Percentiles rank a stretch among this genome's conserved stretches.
Conservation (phyloP, 1,140 invertebrate species). For the Sinella curviseta region DNA sequence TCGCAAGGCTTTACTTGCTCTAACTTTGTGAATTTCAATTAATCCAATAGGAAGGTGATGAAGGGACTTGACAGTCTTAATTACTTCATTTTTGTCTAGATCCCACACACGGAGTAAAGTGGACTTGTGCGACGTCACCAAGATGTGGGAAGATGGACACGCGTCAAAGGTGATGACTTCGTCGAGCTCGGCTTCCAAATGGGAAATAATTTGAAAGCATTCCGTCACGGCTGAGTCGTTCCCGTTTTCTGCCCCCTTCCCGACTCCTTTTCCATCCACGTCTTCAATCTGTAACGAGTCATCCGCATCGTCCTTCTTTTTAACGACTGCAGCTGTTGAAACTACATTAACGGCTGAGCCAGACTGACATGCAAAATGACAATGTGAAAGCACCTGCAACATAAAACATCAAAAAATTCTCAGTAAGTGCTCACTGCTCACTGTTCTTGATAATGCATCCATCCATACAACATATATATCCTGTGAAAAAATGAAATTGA, state of each 20-base stretch:
- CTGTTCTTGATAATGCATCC: neutral
- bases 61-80: conserved; percentile 40
- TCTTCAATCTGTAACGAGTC: neutral
- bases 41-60: conserved; percentile 33
- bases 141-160: conserved; percentile 13
- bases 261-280: neutral
- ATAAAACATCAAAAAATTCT: neutral
- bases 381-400: conserved; percentile 35
- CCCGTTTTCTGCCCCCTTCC: neutral
- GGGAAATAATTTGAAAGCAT: conserved; percentile 19
- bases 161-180: conserved; percentile 46
- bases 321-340: conserved; percentile 7
- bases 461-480: too few species aligned
- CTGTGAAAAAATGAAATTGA: neutral
- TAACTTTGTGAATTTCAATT: conserved; percentile 32
- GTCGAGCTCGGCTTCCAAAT: conserved; percentile 42
- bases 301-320: conserved; percentile 1
- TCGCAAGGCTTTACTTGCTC: neutral
- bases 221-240: neutral
- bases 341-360: conserved; percentile 40
- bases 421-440: too few species aligned
- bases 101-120: conserved; percentile 39
- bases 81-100: conserved; percentile 24
- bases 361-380: conserved; percentile 39
- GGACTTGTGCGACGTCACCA: conserved; percentile 46